A percentile compares a stretch with the other conserved stretches of the same genome.
Evolutionary conservation across 2,888 invertebrate genomes (phyloP).

Genomic region (Scaptomyza caliginosa): DNA sequence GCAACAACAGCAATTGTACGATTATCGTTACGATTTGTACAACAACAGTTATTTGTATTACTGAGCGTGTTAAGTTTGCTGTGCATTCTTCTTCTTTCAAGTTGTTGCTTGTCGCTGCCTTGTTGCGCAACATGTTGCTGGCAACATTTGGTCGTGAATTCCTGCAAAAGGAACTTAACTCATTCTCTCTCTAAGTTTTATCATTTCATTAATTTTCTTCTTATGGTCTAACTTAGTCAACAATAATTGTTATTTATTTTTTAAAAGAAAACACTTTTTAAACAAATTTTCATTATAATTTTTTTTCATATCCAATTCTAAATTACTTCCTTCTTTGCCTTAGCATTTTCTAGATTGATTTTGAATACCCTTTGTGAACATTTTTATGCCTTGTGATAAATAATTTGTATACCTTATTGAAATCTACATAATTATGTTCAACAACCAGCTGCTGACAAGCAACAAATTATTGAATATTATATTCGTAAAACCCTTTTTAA

Average conservation of each 20-base stretch:
- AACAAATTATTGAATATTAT: constrained; percentile 2
- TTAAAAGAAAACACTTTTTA: constrained; percentile 40
- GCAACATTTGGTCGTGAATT: constrained; percentile 54
- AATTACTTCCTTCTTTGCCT: neutral
- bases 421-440: constrained; percentile 18
- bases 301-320: constrained; percentile 2
- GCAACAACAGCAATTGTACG: constrained; percentile 49
- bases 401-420: constrained; percentile 43
- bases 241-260: constrained; percentile 69
- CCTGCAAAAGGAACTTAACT: constrained; percentile 9
- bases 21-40: constrained; percentile 63
- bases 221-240: constrained; percentile 49
- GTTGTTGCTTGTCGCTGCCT: constrained; percentile 13
- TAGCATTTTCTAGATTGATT: no score
- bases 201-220: constrained; percentile 3
- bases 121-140: constrained; percentile 62
- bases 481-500: constrained; percentile 1
- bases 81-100: constrained; percentile 2
- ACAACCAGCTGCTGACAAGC: constrained; percentile 14
- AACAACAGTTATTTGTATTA: constrained; percentile 68
- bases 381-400: constrained; percentile 55
- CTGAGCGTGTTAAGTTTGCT: constrained; percentile 27
- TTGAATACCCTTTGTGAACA: constrained; percentile 11
- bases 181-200: neutral
- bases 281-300: constrained; percentile 2